Evolutionary conservation across 2,888 invertebrate genomes (phyloP), one percentile per base, ranked within the genome.

Genomic region (Lasius platythorax): DNA sequence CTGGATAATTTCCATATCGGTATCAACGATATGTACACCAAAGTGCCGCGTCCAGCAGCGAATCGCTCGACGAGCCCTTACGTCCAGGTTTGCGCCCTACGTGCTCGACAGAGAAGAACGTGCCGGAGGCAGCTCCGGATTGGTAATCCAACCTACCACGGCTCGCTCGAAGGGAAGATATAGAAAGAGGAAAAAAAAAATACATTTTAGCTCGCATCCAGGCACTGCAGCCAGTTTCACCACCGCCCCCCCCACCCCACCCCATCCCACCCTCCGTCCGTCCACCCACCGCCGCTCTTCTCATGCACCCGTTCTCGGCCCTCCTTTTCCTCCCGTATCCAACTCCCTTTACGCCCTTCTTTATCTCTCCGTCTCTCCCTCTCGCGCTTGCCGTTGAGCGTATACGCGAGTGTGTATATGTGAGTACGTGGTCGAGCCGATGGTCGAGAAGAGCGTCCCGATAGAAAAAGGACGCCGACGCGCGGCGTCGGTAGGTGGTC

Each of bases 381-480:
- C 53, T 37, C 75, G 53, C 82, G 37, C 63, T n/a, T n/a, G n/a
- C 46, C 37, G 50, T 33, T 11, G n/a, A 11, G 66, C 11, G 87
- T 83, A 30, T 15, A 68, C 63, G 66, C 58, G 70, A 28, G 75
- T 58, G 64, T 89, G 87, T 85, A 58, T 79, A 78, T 67, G 84
- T 67, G 91, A 88, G 90, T 91, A 90, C 91, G 89, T 88, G 92
- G 90, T 87, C 86, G 89, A 91, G 87, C 91, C 91, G 93, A 93
- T 91, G 92, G 92, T 91, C 89, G 89, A 91, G 92, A 79, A 92
- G 89, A 87, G 88, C 89, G 90, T 91, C 88, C 92, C 94, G 93
- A 93, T 93, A 92, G 93, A 91, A 91, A 93, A 94, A 93, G 92
- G 90, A 93, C 93, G 91, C 91, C 91, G 92, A 92, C 91, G 92